A percentile compares a stretch with the other conserved stretches of the same genome.
Evolutionary conservation across 2,113 vertebrate species (phyloP).

Genomic region (Cebidichthys violaceus): DNA sequence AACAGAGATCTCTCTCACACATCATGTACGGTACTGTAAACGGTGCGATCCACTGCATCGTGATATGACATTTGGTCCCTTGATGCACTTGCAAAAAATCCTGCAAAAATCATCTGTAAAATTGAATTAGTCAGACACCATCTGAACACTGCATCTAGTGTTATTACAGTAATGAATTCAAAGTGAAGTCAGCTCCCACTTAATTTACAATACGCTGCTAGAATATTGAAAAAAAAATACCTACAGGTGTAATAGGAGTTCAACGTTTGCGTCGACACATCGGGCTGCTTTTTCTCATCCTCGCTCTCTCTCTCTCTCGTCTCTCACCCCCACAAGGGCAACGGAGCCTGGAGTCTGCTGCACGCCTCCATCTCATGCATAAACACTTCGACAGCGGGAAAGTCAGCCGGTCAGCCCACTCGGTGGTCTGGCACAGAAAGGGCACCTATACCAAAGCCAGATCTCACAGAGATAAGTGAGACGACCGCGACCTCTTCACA

Average conservation of each 20-base stretch:
- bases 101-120: neutral
- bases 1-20: too few relatives aligned
- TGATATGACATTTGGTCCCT: neutral
- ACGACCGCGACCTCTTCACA: neutral
- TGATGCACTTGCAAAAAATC: neutral
- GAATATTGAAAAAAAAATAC: neutral
- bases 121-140: neutral
- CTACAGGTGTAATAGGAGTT: neutral
- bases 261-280: neutral
- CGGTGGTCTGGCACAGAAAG: neutral
- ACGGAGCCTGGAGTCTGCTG: conserved; percentile 10
- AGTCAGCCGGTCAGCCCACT: conserved; percentile 10
- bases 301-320: neutral
- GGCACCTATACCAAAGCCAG: neutral
- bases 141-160: neutral
- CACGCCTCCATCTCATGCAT: neutral
- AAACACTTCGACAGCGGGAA: neutral
- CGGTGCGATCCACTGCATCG: neutral
- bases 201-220: neutral
- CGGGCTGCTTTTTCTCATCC: neutral
- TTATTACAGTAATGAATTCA: neutral
- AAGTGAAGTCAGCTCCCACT: neutral
- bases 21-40: neutral
- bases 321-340: neutral
- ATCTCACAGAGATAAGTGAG: neutral